A percentile compares a stretch with the other conserved stretches of the same genome.
Evolutionary conservation across 2,797 vertebrate species (phyloP).

Genomic region (Malurus splendens): DNA sequence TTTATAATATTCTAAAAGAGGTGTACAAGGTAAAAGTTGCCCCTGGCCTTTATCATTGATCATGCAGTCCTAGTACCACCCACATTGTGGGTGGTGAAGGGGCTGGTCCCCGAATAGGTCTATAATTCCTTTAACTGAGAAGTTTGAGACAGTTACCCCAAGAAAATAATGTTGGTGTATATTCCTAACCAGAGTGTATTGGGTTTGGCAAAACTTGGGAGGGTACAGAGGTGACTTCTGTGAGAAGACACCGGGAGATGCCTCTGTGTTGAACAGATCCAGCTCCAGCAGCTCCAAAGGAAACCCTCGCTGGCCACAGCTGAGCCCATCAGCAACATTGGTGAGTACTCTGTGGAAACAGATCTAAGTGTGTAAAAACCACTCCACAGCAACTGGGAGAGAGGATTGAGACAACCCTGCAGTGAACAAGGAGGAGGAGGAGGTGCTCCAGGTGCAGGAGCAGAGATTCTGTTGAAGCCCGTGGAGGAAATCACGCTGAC

Average conservation of each 20-base stretch:
- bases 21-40: background rate
- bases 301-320: background rate
- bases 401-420: background rate
- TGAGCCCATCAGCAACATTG: fast-evolving
- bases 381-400: background rate
- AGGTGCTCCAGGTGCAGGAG: background rate
- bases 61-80: background rate
- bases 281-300: background rate
- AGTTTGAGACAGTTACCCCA: background rate
- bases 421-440: background rate
- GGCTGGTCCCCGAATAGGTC: background rate
- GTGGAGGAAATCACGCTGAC: background rate
- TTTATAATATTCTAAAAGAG: background rate
- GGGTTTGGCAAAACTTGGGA: background rate
- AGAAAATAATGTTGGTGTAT: background rate
- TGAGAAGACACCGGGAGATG: background rate
- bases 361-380: background rate
- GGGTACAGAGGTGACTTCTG: background rate
- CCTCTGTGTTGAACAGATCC: background rate
- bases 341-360: background rate
- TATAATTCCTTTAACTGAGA: background rate
- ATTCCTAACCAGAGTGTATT: background rate
- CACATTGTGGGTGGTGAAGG: background rate
- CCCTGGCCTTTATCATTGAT: background rate
- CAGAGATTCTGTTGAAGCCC: background rate